Evolutionary conservation across 2,797 vertebrate species (phyloP), one percentile per base, ranked within the genome.

Genomic region (Echeneis naucrates): DNA sequence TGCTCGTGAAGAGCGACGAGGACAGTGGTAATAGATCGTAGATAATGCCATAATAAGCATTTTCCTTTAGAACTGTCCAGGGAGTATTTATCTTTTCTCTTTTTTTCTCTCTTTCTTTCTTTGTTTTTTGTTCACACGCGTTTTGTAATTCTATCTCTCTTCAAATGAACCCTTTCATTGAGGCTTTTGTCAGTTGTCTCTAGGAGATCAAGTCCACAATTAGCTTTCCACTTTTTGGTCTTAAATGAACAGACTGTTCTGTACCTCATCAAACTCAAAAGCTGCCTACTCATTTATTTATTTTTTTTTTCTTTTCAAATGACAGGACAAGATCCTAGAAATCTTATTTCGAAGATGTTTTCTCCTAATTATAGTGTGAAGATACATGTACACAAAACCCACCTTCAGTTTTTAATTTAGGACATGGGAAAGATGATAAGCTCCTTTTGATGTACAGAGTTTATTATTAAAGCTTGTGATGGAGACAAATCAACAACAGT

Each of bases 211-310:
- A 38, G 55, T 74, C 61, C 40, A 76, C 80, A 70, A 71, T 75
- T 76, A 61, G 74, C 57, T 52, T 52, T 51, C 14, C 47, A 26
- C 74, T 82, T 65, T 33, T 56, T 72, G 24, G n/a, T 26, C 64
- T 42, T n/a, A 33, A 75, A 74, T 66, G 38, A 86, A 63, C 33
- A 59, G 52, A n/a, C 52, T 69, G 26, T 60, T 81, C 54, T 62
- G 4, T 38, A 13, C 47, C 21, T 47, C 27, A 47, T 65, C 33
- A 57, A 65, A 75, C 55, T 59, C 16, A 5, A 75, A 76, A 71
- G 32, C 53, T 17, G 16, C 19, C 40, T 19, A 19, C 40, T 44
- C 16, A 44, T 57, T 45, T 44, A n/a, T 53, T 55, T 30, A 9
- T 47, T 27, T 26, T 6, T 65, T 55, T 81, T 48, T 30, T 30